Evolutionary conservation across 2,797 vertebrate species (phyloP), one percentile per base, ranked within the genome.

Genomic region (Enteromius anoplus): DNA sequence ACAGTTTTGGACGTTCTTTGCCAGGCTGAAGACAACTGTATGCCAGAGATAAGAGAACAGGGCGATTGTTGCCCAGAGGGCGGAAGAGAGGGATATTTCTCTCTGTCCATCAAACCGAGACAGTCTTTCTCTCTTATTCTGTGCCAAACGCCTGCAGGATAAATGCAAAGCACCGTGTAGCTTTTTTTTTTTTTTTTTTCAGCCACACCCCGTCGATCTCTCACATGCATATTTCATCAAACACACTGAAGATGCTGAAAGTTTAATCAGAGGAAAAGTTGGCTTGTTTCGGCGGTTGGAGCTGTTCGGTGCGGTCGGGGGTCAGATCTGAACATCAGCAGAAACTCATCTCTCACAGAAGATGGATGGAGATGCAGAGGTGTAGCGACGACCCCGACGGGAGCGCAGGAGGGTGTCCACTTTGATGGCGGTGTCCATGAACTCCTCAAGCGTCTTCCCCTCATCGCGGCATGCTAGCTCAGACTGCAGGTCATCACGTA

Each of bases 11-110:
- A 51, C 29, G 15, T 37, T 12, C 9, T 29, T 42, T 71, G 37
- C 66, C 15, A 34, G 49, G 66, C 37, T 60, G 19, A 12, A 40
- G 53, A 80, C 45, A 32, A 83, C 83, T 87, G 83, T 68, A 34
- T 34, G 81, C 76, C 60, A 68, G 51, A 83, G 86, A 85, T 87
- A 85, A 86, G 86, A 80, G 70, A 73, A 66, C 10, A 6, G 62
- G 64, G 21, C 12, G 26, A 58, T 45, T 40, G 51, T 29, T 23
- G 75, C 83, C 75, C 72, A 23, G 21, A 60, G 86, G 86, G 83
- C 78, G 23, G 7, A 34, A 3, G 42, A 21, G 12, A 66, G 68
- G 53, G 72, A 58, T 15, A 77, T 84, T 75, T 81, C 42, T 47
- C 68, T 75, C 68, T 62, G 82, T 79, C 76, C 60, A 10, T 70